phyloP scores from a whole-genome alignment of 2,888 invertebrate genomes.

The Bugulina stolonifera region DNA sequence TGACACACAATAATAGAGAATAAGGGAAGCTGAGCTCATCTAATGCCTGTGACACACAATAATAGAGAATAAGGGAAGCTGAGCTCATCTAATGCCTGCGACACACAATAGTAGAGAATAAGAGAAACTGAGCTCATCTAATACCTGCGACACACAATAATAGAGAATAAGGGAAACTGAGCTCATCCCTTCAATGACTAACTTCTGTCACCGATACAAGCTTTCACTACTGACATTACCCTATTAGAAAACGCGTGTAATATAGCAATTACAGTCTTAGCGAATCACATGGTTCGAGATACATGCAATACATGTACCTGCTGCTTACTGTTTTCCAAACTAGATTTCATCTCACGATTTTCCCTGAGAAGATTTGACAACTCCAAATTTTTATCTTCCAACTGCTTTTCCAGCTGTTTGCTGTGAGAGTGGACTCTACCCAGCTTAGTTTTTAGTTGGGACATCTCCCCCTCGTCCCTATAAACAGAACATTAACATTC shows the following conservation, averaged over 20 bases:
- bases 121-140: constrained; percentile 6
- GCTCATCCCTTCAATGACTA: too few species aligned
- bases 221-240: too few species aligned
- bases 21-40: too few species aligned
- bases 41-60: neutral
- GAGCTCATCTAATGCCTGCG: constrained; percentile 2
- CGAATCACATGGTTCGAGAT: too few species aligned
- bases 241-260: too few species aligned
- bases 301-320: neutral
- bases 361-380: neutral
- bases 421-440: neutral
- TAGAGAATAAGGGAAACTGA: too few species aligned
- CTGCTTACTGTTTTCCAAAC: neutral
- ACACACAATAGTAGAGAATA: too few species aligned
- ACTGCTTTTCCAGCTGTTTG: neutral
- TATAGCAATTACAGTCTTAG: too few species aligned
- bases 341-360: neutral
- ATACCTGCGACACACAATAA: neutral
- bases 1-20: too few species aligned
- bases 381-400: neutral
- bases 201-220: too few species aligned
- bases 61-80: too few species aligned
- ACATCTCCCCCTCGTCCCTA: neutral
- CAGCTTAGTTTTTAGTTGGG: neutral
- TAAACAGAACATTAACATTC: too few species aligned